Evolutionary conservation across 35 echinoderm and acorn worm species (phyloP), one percentile per base, ranked within the genome.

Genomic region (Nesometra sesokonis): DNA sequence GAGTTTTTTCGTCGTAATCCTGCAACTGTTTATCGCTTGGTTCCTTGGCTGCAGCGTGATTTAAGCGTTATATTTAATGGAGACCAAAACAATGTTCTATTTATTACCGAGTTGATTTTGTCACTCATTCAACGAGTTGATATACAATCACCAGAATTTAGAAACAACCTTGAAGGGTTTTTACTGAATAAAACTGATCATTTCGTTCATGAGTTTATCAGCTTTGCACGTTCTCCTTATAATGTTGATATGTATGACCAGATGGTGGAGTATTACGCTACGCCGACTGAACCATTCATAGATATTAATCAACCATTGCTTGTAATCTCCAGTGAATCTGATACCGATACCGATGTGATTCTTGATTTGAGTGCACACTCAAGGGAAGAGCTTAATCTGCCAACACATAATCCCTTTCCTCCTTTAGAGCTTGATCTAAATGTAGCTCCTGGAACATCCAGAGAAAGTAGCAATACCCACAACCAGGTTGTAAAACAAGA

Each of bases 81-180:
- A 29, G 83, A 99, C 35, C 84, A 89, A 11, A 87, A 94, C 9
- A 87, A 99, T 86, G 96, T 94, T 7, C 86, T 87, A 0, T 99
- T 99, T 77, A 90, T 99, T 90, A 99, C 96, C 30, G 88, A 94
- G 82, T 92, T 94, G 43, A 93, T 99, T 32, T 80, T 99, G 0
- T 99, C 96, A 15, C 90, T 94, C 23, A 85, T 99, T 34, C 90
- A 90, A 30, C 94, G 90, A 33, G 86, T 99, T 23, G 92, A 99
- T 35, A 94, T 99, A 34, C 90, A 99, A 39, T 92, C 87, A 81
- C 90, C 94, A 76, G 96, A 94, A 77, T 99, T 99, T 80, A 90
- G 89, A 79, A 85, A 90, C 76, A 91, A 89, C 30, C 78, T 99
- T n/a, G 76, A 90, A n/a, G 93, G 93, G 3, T 99, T 99, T 79